phyloP scores from a whole-genome alignment of 2,797 vertebrate genomes.

The Peromyscus nudipes region DNA sequence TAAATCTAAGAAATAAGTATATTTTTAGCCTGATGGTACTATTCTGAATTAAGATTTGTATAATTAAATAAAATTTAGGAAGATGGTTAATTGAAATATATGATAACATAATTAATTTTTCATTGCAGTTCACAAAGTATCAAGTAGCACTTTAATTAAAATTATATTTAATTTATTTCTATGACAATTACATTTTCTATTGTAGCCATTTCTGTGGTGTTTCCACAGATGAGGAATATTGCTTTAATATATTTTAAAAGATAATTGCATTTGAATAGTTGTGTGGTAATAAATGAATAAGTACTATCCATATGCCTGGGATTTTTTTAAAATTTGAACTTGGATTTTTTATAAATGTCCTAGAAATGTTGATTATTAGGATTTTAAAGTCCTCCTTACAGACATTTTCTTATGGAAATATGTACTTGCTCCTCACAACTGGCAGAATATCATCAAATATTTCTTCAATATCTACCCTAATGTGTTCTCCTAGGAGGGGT shows the following conservation, averaged over 20 bases:
- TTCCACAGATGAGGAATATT: slow-evolving; percentile 72
- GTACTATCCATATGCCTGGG: background rate
- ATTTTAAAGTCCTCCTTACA: background rate
- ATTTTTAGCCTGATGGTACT: slow-evolving; percentile 23
- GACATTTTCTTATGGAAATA: slow-evolving; percentile 5
- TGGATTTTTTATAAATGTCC: slow-evolving; percentile 19
- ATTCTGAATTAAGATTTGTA: slow-evolving; percentile 43
- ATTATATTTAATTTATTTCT: slow-evolving; percentile 53
- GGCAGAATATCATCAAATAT: background rate
- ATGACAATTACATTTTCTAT: slow-evolving; percentile 69
- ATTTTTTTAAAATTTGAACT: background rate
- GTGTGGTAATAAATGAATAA: slow-evolving; percentile 17
- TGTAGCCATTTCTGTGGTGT: slow-evolving; percentile 53
- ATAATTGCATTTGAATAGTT: slow-evolving; percentile 46
- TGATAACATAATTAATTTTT: slow-evolving; percentile 60
- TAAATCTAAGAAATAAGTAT: slow-evolving; percentile 1
- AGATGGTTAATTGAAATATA: slow-evolving; percentile 46
- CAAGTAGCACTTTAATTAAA: slow-evolving; percentile 81
- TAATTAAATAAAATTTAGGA: slow-evolving; percentile 53
- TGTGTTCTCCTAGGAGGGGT: background rate
- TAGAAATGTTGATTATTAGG: background rate
- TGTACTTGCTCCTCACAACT: background rate
- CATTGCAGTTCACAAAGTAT: slow-evolving; percentile 69
- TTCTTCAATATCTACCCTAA: background rate
- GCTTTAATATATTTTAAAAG: slow-evolving; percentile 59